A percentile compares a stretch with the other conserved stretches of the same genome.
These are phyloP conservation scores for Oenanthe melanoleuca DNA, from an alignment of 2,113 vertebrate genomes.

Conservation along the genomic window DNA sequence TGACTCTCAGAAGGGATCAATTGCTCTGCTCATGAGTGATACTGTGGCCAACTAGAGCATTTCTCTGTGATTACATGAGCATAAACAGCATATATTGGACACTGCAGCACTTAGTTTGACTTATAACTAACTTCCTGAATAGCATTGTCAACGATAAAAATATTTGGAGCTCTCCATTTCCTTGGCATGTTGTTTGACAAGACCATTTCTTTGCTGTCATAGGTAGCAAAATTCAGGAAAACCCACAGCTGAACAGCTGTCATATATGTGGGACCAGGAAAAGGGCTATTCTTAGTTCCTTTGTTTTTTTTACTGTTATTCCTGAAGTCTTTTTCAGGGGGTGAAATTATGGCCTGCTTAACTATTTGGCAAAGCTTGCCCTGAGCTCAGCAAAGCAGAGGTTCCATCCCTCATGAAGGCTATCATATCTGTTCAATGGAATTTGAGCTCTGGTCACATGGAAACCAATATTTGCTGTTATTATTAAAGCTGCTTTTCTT, in stretches of 20 bases:
- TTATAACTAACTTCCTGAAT: not conserved
- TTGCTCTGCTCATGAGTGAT: not conserved
- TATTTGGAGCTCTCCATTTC: not conserved
- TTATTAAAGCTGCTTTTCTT: not conserved
- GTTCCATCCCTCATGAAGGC: not conserved
- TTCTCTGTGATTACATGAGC: not conserved
- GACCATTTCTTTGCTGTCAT: not conserved
- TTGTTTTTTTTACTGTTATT: not conserved
- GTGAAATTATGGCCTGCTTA: not conserved
- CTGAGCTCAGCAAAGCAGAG: not conserved
- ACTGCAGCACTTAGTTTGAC: slow-evolving; percentile 3
- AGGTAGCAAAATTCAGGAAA: slow-evolving; percentile 29
- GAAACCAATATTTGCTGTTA: not conserved
- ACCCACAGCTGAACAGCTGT: not conserved
- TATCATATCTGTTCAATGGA: not conserved
- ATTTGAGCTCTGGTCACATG: slow-evolving; percentile 8
- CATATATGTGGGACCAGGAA: not conserved
- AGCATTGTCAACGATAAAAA: not conserved
- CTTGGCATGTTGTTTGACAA: not conserved
- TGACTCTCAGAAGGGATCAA: not conserved
- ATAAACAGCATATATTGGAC: not conserved
- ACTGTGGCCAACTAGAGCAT: not conserved
- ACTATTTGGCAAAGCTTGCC: not conserved
- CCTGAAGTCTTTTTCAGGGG: not conserved
- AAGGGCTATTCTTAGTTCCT: not conserved